Base-by-base conservation (phyloP, 1,140 invertebrate genomes). In the Macrocentrus cingulum region DNA sequence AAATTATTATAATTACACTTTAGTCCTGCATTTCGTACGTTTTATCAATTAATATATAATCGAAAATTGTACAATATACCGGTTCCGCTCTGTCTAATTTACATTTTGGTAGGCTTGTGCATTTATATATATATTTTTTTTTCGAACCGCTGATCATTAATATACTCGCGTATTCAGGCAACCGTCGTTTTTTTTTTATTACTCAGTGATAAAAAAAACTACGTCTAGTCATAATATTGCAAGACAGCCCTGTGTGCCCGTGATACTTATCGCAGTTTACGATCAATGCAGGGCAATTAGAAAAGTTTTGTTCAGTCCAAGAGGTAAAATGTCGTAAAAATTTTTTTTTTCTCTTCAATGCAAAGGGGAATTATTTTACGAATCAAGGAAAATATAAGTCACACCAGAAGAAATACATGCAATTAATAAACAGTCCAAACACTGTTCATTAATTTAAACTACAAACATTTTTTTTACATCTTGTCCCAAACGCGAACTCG, bases 1-100 rank as follows among this genome's bases (percentile, higher is more conserved):
- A 68, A 71, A 72, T 73, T 50, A n/a, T 70, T 69, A 75, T 75
- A 74, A 75, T 75, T 73, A 75, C 71, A 73, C 68, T 63, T 64
- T 67, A 70, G 64, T 53, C 56, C 59, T 62, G 59, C 62, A 60
- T 59, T 18, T 19, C 6, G 23, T 13, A 71, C 63, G 61, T 54
- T 61, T 61, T 61, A 61, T 65, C 41, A 60, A 58, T 39, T 46
- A 48, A 51, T 62, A 61, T 50, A 51, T 51, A 62, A 49, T 54
- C 58, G 32, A 49, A 50, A 56, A 50, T 42, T 9, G 18, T 45
- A 50, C 15, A n/a, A 39, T 39, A 39, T 39, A 15, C 36, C 15
- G 36, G 4, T 3, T 13, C 3, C 15, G 8, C 11, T 29, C 9
- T 29, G 4, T 11, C 4, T 39, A n/a, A n/a, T 46, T 46, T 2